phyloP scores from a whole-genome alignment of 2,888 invertebrate genomes.

The Netelia inedita region DNA sequence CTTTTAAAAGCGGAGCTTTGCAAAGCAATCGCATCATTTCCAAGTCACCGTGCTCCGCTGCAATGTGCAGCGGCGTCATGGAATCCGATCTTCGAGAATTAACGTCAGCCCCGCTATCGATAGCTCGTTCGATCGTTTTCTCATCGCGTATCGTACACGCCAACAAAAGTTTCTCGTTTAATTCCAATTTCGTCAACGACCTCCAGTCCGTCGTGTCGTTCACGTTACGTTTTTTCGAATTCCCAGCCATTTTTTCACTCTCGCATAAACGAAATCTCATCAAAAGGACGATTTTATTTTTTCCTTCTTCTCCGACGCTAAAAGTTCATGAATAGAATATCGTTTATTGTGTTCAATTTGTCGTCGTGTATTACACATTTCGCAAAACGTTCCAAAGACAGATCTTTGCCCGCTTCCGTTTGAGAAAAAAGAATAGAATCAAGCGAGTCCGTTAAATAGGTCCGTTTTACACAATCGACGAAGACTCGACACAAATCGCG shows the following conservation, averaged over 20 bases:
- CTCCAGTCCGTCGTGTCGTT: slow-evolving; percentile 47
- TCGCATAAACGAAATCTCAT: not conserved
- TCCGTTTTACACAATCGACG: no score
- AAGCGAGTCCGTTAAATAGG: slow-evolving; percentile 11
- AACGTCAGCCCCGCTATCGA: slow-evolving; percentile 65
- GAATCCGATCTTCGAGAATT: slow-evolving; percentile 66
- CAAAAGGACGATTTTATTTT: not conserved
- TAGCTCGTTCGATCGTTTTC: slow-evolving; percentile 47
- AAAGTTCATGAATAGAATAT: slow-evolving; percentile 72
- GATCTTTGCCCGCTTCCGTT: slow-evolving; percentile 63
- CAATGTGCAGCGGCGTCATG: slow-evolving; percentile 67
- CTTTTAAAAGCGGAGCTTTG: slow-evolving; percentile 12
- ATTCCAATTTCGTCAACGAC: slow-evolving; percentile 45
- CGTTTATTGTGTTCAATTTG: slow-evolving; percentile 71
- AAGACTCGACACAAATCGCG: no score
- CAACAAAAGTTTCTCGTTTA: slow-evolving; percentile 66
- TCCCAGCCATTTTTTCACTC: slow-evolving; percentile 23
- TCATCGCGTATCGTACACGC: slow-evolving; percentile 66
- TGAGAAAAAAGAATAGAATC: slow-evolving; percentile 36
- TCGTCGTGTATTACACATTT: slow-evolving; percentile 65
- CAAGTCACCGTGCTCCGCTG: slow-evolving; percentile 68
- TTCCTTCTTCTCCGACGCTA: not conserved
- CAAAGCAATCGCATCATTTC: slow-evolving; percentile 62
- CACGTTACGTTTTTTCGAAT: slow-evolving; percentile 40
- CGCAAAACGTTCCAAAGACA: slow-evolving; percentile 66